Base-by-base conservation (phyloP, 2,113 vertebrate genomes). In the Choloepus hoffmanni region DNA sequence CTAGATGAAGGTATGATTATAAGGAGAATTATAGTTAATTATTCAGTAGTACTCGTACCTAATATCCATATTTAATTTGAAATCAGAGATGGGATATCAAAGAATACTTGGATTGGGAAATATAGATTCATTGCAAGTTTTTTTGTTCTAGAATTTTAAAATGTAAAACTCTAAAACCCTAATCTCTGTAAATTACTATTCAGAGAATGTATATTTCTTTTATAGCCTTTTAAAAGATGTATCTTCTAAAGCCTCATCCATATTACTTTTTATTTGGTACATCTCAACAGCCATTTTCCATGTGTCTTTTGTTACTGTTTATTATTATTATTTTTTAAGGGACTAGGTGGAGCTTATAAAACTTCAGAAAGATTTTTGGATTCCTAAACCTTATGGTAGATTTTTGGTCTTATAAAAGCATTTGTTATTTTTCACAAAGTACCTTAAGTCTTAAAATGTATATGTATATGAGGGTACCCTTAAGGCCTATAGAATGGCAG, bases 81-180 rank as follows among this genome's bases (percentile, higher is more conserved):
- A 85, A 90, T 76, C 14, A 70, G 40, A 86, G 33, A 58, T 79
- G 26, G 30, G 9, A 43, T 92, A 36, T 65, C 9, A 53, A 40
- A 33, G 23, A 91, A 15, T 11, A 21, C 3, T 26, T 36, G 53
- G 21, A 67, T 36, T 26, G 48, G 19, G 23, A 74, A 74, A n/a
- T 67, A 92, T 3, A 95, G 77, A 81, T 79, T 91, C 3, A 68
- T 45, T 86, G 48, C 19, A 86, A 48, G 28, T 84, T 13, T 91
- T 96, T 73, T 58, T 91, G 12, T 68, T 85, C 14, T 62, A 84
- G 67, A 97, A 87, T 77, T 91, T 87, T 94, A 85, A 88, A 91
- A 79, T 70, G 18, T 88, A 76, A 85, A 93, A 5, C 33, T 92
- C 11, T 86, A 90, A 93, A 79, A 70, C 24, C 9, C 19, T 90